These are phyloP conservation scores for Lacerta viridis DNA, from an alignment of 2,797 vertebrate species.

Conservation along the genomic window DNA sequence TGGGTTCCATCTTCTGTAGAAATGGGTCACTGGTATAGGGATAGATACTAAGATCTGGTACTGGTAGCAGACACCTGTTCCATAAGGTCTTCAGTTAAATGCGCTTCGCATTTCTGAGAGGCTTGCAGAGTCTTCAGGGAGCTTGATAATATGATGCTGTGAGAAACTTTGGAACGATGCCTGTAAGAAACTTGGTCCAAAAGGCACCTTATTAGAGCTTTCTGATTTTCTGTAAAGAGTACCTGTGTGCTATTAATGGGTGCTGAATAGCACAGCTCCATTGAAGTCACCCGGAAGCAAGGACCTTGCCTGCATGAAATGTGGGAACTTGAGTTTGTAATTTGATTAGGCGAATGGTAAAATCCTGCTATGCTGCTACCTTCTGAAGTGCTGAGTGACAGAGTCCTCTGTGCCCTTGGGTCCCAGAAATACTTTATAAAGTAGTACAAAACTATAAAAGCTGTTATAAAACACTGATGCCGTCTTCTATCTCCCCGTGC, in stretches of 20 bases:
- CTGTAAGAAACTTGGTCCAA: not conserved
- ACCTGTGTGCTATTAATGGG: not conserved
- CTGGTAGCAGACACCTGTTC: not conserved
- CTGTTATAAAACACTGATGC: not conserved
- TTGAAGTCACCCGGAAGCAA: not conserved
- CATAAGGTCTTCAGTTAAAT: not conserved
- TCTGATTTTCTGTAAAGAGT: constrained; percentile 10
- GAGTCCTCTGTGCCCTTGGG: not conserved
- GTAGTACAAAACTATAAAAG: constrained; percentile 11
- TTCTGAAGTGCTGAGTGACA: constrained; percentile 31
- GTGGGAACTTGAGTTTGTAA: not conserved
- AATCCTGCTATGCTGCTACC: not conserved
- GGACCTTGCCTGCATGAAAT: constrained; percentile 1
- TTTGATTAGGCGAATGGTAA: constrained; percentile 20
- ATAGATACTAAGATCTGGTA: not conserved
- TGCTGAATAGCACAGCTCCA: not conserved
- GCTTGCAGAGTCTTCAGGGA: not conserved
- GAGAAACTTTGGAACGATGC: not conserved
- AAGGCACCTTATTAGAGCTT: not conserved
- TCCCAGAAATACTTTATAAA: constrained; percentile 24
- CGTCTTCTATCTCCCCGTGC: too few species aligned
- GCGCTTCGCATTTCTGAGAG: not conserved
- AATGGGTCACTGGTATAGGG: not conserved
- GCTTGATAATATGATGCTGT: not conserved
- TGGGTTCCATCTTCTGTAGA: not conserved